Conservation (phyloP, 2,113 vertebrate species). For the Lonchura striata region DNA sequence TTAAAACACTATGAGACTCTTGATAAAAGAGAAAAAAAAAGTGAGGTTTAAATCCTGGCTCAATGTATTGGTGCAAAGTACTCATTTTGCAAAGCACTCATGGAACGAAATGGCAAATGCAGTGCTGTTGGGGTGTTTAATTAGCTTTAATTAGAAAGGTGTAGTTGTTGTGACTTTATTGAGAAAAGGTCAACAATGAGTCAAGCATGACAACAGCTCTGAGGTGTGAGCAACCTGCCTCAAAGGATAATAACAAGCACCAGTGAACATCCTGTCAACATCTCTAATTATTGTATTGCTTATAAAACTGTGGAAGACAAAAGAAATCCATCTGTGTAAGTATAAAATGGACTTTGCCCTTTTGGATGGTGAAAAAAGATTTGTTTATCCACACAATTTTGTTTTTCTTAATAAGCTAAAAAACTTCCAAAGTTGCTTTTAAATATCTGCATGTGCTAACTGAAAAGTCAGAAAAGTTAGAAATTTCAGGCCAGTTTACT, state of each 20-base stretch:
- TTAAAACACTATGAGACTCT: neutral
- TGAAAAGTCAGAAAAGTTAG: neutral
- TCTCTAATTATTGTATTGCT: neutral
- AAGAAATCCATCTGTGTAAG: neutral
- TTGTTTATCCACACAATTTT: neutral
- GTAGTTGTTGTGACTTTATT: neutral
- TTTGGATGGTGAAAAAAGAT: neutral
- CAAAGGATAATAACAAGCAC: neutral
- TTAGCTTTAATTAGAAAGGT: neutral
- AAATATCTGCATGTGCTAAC: neutral
- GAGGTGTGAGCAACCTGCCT: neutral
- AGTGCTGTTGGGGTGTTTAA: neutral
- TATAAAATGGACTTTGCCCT: neutral
- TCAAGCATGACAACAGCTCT: neutral
- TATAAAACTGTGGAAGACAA: neutral
- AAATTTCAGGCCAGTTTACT: neutral
- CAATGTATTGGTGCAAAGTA: neutral
- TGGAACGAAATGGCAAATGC: neutral
- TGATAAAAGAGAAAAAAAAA: neutral
- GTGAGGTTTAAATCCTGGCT: neutral
- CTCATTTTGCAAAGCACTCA: neutral
- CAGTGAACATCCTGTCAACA: neutral
- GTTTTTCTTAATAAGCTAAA: neutral
- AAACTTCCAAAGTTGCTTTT: neutral
- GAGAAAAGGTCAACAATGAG: neutral